A percentile compares a stretch with the other conserved stretches of the same genome.
phyloP scores from a whole-genome alignment of 2,888 invertebrate species.

The Notodonta ziczac region DNA sequence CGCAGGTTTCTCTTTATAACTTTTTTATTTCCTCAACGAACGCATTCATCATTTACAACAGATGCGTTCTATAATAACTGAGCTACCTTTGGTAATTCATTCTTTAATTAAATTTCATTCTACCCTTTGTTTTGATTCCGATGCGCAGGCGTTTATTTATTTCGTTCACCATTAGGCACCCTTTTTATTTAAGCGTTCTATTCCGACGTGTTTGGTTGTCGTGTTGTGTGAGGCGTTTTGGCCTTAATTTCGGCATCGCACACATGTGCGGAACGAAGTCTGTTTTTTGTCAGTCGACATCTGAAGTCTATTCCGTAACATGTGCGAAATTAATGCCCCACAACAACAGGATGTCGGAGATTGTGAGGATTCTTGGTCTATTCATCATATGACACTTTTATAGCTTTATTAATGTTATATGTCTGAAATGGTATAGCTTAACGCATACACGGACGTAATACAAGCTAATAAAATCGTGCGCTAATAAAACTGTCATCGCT shows the following conservation, averaged over 20 bases:
- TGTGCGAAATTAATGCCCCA: conserved; percentile 69
- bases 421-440: conserved; percentile 4
- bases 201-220: conserved; percentile 37
- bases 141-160: conserved; percentile 50
- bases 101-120: conserved; percentile 73
- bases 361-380: conserved; percentile 56
- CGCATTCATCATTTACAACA: conserved; percentile 77
- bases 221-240: conserved; percentile 52
- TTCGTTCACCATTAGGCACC: conserved; percentile 44
- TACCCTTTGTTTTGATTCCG: conserved; percentile 53
- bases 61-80: conserved; percentile 75
- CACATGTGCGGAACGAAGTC: conserved; percentile 66
- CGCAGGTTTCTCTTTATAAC: conserved; percentile 68
- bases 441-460: conserved; percentile 10
- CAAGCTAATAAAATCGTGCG: conserved; percentile 20
- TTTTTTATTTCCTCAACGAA: conserved; percentile 66
- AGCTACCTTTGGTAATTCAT: conserved; percentile 65
- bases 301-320: conserved; percentile 69
- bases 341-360: conserved; percentile 55
- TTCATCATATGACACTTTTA: conserved; percentile 24
- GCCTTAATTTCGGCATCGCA: conserved; percentile 56
- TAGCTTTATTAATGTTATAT: conserved; percentile 20
- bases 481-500: conserved; percentile 30
- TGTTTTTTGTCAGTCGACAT: conserved; percentile 78
- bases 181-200: conserved; percentile 43